Evolutionary conservation across 2,797 vertebrate species (phyloP), one percentile per base, ranked within the genome.

Genomic region (Echiichthys vipera): DNA sequence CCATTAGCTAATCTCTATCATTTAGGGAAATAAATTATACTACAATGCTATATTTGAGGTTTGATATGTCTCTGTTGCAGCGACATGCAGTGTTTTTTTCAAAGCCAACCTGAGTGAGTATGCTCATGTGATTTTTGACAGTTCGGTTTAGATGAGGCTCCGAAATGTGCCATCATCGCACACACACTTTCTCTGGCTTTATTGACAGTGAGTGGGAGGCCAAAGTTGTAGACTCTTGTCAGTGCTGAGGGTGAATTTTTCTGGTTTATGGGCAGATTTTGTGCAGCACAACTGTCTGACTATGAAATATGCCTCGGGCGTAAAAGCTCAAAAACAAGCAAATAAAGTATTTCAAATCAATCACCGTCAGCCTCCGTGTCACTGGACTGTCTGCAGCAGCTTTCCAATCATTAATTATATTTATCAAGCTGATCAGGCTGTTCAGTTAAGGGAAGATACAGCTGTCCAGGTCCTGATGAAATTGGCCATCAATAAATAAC

Each of bases 151-250:
- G 40, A 74, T 37, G 70, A 80, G 53, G 12, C 56, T 68, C 66
- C 45, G 43, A 47, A 76, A 63, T 63, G 61, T 56, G 66, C 30
- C 40, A 51, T 64, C 71, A 47, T 69, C 56, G 42, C 42, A n/a
- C n/a, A n/a, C 62, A 70, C 29, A 55, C 55, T 57, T 45, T 61
- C 63, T 72, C 54, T 45, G 62, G 45, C 56, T 72, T 74, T 59
- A 58, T 43, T 76, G 73, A 65, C 70, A 77, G 72, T 36, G 71
- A 78, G 78, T 73, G 57, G 68, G 67, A 82, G 69, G 54, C 49
- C 71, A 57, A 27, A 85, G 58, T 42, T 50, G 58, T 82, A 69
- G 61, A 77, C 71, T 70, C 59, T 45, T 54, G 71, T 68, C 59
- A 56, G 10, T 10, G 57, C 66, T 55, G 45, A 70, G 57, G 59